Evolutionary conservation across 2,888 invertebrate genomes (phyloP).

Genomic region (Drosophila stalkeri): DNA sequence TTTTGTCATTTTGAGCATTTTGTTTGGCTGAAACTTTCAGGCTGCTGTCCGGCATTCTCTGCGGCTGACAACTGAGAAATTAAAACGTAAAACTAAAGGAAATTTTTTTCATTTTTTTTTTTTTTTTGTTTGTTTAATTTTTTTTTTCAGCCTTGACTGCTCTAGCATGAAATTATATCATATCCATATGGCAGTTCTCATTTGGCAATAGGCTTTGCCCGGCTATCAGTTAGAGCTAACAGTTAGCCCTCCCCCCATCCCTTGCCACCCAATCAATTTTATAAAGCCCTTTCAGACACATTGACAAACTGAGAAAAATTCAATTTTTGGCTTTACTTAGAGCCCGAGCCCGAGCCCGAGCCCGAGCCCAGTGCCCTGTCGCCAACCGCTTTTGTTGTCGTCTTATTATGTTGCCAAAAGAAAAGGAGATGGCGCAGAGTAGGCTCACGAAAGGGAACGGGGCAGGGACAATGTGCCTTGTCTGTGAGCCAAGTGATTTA

Average conservation of each 20-base stretch:
- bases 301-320: slow-evolving; percentile 68
- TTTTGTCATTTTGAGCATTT: slow-evolving; percentile 50
- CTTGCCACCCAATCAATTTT: slow-evolving; percentile 42
- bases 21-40: slow-evolving; percentile 48
- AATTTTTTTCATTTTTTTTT: slow-evolving; percentile 6
- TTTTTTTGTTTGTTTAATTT: neutral
- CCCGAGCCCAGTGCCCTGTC: slow-evolving; percentile 33
- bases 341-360: neutral
- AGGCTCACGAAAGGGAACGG: neutral
- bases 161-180: slow-evolving; percentile 53
- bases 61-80: slow-evolving; percentile 58
- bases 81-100: slow-evolving; percentile 49
- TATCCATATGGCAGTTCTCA: slow-evolving; percentile 47
- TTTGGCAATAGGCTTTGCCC: slow-evolving; percentile 39
- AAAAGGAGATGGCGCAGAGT: neutral
- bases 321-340: slow-evolving; percentile 56
- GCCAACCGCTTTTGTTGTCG: slow-evolving; percentile 54
- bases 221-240: neutral
- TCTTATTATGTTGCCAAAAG: slow-evolving; percentile 31
- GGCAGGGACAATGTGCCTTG: slow-evolving; percentile 7
- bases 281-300: slow-evolving; percentile 57
- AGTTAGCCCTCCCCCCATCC: neutral
- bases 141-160: slow-evolving; percentile 20
- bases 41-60: slow-evolving; percentile 36
- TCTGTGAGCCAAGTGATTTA: slow-evolving; percentile 55